Evolutionary conservation across 2,888 invertebrate genomes (phyloP), one percentile per base, ranked within the genome.

Genomic region (Chrysodeixis includens): DNA sequence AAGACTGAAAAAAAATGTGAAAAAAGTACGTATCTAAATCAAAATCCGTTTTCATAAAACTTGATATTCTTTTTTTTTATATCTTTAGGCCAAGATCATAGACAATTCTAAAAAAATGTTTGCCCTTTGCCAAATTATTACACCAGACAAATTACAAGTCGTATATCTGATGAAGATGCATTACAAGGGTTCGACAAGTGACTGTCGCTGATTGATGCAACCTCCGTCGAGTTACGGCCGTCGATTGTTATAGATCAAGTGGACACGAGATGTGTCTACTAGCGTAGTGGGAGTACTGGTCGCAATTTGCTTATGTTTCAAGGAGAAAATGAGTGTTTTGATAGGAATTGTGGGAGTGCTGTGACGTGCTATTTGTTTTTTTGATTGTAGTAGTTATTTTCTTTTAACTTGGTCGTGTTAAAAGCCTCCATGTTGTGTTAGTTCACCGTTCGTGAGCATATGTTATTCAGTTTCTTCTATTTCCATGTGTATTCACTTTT

Each of bases 181-280:
- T 49, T 49, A 49, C 46, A 18, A 49, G 18, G 46, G 18, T 20
- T 9, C 18, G 20, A 49, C 46, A 18, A 49, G 46, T 49, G 46
- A 49, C 46, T 20, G 46, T 1, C 10, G 35, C 46, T 93, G 93
- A 93, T 92, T 88, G 91, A 93, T 93, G 84, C 66, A 72, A 62
- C 63, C 58, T 51, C 63, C 16, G n/a, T 62, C 71, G 71, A 79
- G 83, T 80, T 75, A 58, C 73, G 59, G 69, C 74, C 66, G 71
- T 71, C 70, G 69, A 62, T 71, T 59, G 54, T 65, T 62, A 71
- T 66, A 78, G 81, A 79, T 78, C 63, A 71, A 74, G 66, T 59
- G 46, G 26, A 30, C 32, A 58, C 20, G 46, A 71, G 74, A 74
- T 75, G 76, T 72, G 76, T 56, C 74, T 60, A 76, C 58, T 69